Evolutionary conservation across 2,888 invertebrate species (phyloP).

Genomic region (Hypomecis atomaria): DNA sequence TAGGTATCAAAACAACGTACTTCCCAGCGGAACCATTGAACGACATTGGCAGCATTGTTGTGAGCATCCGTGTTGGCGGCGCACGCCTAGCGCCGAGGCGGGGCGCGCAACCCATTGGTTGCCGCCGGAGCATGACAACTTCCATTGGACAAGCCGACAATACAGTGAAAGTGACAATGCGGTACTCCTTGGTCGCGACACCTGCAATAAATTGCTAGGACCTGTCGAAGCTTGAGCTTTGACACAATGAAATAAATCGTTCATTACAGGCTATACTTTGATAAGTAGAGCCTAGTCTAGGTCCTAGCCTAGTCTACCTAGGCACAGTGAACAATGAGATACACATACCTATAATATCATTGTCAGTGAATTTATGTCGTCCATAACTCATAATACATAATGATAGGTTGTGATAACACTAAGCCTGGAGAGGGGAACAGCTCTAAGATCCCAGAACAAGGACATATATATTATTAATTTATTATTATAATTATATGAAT

Average conservation of each 20-base stretch:
- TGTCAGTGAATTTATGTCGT: too few species aligned
- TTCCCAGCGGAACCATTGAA: slow-evolving; percentile 15
- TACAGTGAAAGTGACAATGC: slow-evolving; percentile 76
- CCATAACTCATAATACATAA: too few species aligned
- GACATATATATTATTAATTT: too few species aligned
- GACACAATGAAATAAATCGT: background rate
- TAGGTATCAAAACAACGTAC: slow-evolving; percentile 7
- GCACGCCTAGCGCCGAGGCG: slow-evolving; percentile 78
- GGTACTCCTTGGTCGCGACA: slow-evolving; percentile 62
- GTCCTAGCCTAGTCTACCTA: too few species aligned
- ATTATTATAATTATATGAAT: too few species aligned
- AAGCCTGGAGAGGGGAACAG: too few species aligned
- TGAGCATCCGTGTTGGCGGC: slow-evolving; percentile 51
- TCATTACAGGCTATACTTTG: too few species aligned
- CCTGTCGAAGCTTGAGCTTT: background rate
- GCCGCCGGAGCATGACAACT: slow-evolving; percentile 78
- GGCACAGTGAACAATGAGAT: too few species aligned
- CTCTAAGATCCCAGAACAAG: too few species aligned
- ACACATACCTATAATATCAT: too few species aligned
- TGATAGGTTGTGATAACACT: too few species aligned
- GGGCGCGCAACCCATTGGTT: slow-evolving; percentile 79
- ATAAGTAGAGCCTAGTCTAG: too few species aligned
- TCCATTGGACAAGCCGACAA: slow-evolving; percentile 78
- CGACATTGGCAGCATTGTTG: slow-evolving; percentile 53
- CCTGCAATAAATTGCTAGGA: slow-evolving; percentile 65